Evolutionary conservation across 1,140 invertebrate species (phyloP).

Genomic region (Heterodera schachtii): DNA sequence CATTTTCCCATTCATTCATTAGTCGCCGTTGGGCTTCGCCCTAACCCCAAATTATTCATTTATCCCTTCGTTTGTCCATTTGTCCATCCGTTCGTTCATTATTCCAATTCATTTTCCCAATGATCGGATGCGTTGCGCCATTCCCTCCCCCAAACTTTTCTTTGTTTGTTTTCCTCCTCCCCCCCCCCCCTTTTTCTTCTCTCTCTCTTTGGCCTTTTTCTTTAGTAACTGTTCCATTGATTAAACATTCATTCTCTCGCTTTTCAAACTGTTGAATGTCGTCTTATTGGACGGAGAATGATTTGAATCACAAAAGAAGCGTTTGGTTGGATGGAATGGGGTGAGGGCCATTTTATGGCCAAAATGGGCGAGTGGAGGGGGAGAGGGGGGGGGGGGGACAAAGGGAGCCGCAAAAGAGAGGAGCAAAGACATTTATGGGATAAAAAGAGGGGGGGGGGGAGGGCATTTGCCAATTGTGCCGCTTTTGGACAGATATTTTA

Average conservation of each 20-base stretch:
- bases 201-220: neutral
- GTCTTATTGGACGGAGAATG: neutral
- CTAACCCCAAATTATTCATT: neutral
- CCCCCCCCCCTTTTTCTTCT: neutral
- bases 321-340: neutral
- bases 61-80: neutral
- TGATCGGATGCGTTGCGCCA: neutral
- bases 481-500: neutral
- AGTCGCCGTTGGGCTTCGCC: no score
- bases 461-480: neutral
- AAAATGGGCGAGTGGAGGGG: neutral
- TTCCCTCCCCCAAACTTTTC: neutral
- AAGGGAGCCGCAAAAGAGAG: neutral
- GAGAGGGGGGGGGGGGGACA: neutral
- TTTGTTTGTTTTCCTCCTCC: neutral
- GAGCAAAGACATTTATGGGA: neutral
- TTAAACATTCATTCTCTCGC: neutral
- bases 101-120: neutral
- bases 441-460: neutral
- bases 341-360: neutral
- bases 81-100: neutral
- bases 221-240: neutral
- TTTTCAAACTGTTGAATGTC: neutral
- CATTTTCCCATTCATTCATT: no score
- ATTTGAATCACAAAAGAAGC: conserved; percentile 1